Conservation (phyloP, 2,113 vertebrate species). For the Cyanoderma ruficeps region DNA sequence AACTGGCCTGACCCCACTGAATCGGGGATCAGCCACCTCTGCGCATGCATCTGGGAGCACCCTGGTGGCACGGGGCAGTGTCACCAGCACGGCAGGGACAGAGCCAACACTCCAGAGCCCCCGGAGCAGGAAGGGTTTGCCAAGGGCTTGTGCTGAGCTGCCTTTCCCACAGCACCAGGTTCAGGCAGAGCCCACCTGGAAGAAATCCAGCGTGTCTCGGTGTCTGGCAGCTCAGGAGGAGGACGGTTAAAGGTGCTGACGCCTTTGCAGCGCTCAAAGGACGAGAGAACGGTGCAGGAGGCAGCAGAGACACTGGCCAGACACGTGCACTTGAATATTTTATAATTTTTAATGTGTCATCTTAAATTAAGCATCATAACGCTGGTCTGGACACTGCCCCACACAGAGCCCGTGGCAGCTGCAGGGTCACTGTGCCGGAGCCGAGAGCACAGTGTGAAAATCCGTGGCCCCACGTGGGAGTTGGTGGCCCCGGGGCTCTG, state of each 20-base stretch:
- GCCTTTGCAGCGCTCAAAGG: rapidly evolving
- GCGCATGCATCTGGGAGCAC: neutral
- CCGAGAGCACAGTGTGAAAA: rapidly evolving
- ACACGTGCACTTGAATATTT: neutral
- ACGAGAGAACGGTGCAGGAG: rapidly evolving
- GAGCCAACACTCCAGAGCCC: neutral
- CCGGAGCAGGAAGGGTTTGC: neutral
- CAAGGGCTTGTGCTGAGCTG: neutral
- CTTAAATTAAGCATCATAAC: neutral
- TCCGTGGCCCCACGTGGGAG: rapidly evolving
- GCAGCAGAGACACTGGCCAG: neutral
- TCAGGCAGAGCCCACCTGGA: neutral
- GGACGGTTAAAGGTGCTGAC: rapidly evolving
- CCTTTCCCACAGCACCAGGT: rapidly evolving
- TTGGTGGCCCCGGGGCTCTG: neutral
- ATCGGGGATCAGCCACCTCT: rapidly evolving
- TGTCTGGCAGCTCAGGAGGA: neutral
- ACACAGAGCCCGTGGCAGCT: neutral
- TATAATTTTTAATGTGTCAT: neutral
- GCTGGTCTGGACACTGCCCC: neutral
- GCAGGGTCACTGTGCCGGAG: neutral
- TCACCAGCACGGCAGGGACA: rapidly evolving
- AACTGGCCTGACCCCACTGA: neutral
- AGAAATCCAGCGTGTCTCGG: rapidly evolving
- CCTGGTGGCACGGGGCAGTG: rapidly evolving